phyloP scores from a whole-genome alignment of 2,113 vertebrate genomes.

The Progne subis region DNA sequence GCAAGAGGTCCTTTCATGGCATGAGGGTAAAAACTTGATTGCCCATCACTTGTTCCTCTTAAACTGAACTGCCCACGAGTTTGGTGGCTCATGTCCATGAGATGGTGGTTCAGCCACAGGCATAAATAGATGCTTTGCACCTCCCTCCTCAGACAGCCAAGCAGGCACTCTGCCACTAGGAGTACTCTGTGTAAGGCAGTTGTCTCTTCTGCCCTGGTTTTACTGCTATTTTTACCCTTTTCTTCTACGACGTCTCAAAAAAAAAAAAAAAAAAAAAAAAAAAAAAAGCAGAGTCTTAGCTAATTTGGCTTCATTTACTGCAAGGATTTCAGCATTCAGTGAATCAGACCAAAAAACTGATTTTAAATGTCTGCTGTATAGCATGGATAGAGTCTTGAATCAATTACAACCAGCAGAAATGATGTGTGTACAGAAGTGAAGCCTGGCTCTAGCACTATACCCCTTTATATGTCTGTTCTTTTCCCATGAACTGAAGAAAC shows the following conservation, averaged over 20 bases:
- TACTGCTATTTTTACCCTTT: background rate
- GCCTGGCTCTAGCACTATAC: background rate
- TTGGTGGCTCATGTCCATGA: background rate
- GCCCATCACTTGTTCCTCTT: accelerated
- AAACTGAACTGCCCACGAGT: background rate
- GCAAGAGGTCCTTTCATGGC: background rate
- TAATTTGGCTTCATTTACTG: background rate
- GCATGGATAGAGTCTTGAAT: background rate
- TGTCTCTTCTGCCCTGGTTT: background rate
- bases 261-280: background rate
- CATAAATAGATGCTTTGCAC: background rate
- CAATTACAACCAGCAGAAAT: background rate
- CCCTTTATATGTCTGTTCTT: background rate
- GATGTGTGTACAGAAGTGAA: background rate
- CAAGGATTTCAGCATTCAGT: background rate
- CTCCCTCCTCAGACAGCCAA: background rate
- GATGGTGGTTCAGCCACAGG: background rate
- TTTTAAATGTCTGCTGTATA: background rate
- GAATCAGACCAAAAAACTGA: background rate
- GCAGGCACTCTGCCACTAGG: background rate
- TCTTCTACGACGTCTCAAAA: background rate
- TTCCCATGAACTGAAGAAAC: background rate
- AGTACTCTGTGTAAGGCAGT: background rate
- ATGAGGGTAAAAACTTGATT: background rate
- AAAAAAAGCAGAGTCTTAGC: background rate